Evolutionary conservation across 2,888 invertebrate genomes (phyloP), one percentile per base, ranked within the genome.

Genomic region (Cacoxenus indagator): DNA sequence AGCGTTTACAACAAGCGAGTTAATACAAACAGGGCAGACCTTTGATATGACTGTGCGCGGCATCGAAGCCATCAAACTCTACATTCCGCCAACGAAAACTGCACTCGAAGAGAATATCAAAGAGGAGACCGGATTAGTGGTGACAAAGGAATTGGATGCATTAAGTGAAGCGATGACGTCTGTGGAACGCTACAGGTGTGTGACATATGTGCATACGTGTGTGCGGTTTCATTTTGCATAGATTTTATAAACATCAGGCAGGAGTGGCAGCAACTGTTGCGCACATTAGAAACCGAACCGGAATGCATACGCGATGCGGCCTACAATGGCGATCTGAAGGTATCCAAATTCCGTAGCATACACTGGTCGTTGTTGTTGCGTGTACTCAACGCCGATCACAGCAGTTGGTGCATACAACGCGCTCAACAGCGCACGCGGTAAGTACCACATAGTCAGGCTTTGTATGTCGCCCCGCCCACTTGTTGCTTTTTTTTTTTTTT

Each of bases 301-400:
- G 77, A 89, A 82, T 69, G 88, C 78, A 80, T 92, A 87, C 85
- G 88, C 80, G 82, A 89, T 85, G 74, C 83, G 5, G 88, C 88
- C 0, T 85, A 87, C 69, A 81, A 81, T 51, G 88, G 88, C 0
- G 82, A 87, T 19, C 73, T 88, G 0, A 88, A 88, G 76, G 78
- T 84, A 59, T 89, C 89, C 1, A 88, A 89, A 65, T 90, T 90
- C 73, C 87, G 90, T 37, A 90, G 90, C 77, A 81, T 90, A 11
- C 89, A 89, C 62, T 90, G 90, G 90, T 84, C 89, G 3, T 73
- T 90, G 24, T 74, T 90, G 4, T 77, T 90, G 26, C 88, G 89
- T 0, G 88, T 89, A 0, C 76, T 90, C 0, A 88, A 86, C 62
- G 84, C 84, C 6, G 85, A 88, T 74, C 82, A 88, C 64, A 75